Percentiles rank a stretch among this genome's conserved stretches.
These are phyloP conservation scores for Imbricaverruca yamaguchii DNA, from an alignment of 2,888 invertebrate species.

Conservation along the genomic window DNA sequence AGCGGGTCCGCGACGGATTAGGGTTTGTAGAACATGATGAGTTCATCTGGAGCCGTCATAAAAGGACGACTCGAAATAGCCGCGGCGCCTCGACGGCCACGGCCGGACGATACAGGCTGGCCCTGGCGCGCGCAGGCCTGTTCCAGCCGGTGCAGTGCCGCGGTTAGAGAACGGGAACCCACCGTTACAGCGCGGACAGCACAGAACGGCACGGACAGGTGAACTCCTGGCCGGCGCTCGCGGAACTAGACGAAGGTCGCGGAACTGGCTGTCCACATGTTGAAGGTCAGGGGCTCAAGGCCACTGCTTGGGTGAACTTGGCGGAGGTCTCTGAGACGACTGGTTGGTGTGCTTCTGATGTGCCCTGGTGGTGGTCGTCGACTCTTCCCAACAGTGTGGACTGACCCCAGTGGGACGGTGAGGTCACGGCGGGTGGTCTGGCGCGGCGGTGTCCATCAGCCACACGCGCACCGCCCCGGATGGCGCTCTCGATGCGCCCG, in stretches of 20 bases:
- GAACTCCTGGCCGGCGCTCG: too few species aligned
- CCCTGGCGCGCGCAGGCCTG: too few species aligned
- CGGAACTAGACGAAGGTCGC: too few species aligned
- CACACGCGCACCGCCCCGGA: background rate
- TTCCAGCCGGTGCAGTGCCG: too few species aligned
- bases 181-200: too few species aligned
- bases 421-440: background rate
- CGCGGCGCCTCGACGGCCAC: background rate
- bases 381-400: too few species aligned
- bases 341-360: too few species aligned
- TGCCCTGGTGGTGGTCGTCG: too few species aligned
- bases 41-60: conserved; percentile 15
- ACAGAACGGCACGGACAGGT: too few species aligned
- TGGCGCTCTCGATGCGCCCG: background rate
- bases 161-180: too few species aligned
- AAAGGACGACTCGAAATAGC: conserved; percentile 4
- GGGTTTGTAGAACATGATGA: conserved; percentile 21
- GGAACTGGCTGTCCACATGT: background rate
- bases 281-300: background rate
- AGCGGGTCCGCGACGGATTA: conserved; percentile 1
- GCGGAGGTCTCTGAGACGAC: background rate
- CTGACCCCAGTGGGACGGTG: too few species aligned
- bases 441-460: background rate
- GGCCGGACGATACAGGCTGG: too few species aligned
- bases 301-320: background rate